Evolutionary conservation across 1,140 invertebrate genomes (phyloP).

Genomic region (Heliothis virescens): DNA sequence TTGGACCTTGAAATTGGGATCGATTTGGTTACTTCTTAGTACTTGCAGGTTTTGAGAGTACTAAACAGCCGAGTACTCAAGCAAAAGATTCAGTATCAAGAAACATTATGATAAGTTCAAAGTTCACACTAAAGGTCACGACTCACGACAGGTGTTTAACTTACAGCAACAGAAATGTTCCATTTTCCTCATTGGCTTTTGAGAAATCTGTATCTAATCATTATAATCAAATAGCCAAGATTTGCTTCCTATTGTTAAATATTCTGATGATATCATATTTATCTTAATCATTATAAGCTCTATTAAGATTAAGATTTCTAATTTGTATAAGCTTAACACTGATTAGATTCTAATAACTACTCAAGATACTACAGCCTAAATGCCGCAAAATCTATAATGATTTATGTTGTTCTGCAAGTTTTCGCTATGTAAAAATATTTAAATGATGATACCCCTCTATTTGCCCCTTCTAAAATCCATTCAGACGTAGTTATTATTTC

Average conservation of each 20-base stretch:
- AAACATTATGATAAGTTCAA: constrained; percentile 3
- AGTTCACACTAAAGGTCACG: background rate
- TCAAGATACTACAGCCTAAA: background rate
- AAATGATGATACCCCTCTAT: background rate
- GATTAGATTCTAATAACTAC: background rate
- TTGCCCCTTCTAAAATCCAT: constrained; percentile 12
- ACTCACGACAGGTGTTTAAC: constrained; percentile 11
- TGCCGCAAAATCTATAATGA: too few relatives aligned
- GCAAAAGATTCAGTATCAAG: background rate
- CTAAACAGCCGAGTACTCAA: too few relatives aligned
- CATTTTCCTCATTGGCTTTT: constrained; percentile 11
- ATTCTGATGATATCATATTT: too few relatives aligned
- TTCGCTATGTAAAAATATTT: background rate
- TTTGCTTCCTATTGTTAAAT: too few relatives aligned
- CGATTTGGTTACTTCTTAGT: background rate
- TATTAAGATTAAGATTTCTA: constrained; percentile 5
- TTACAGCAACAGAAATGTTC: background rate
- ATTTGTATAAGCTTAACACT: background rate
- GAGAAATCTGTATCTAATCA: background rate
- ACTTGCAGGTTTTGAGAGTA: background rate
- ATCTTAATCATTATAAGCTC: background rate
- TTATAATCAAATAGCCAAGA: background rate
- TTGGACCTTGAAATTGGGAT: background rate
- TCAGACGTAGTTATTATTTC: background rate
- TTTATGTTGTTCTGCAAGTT: too few relatives aligned